Base-by-base conservation (phyloP, 2,113 vertebrate genomes). In the Brachyhypopomus occidentalis region DNA sequence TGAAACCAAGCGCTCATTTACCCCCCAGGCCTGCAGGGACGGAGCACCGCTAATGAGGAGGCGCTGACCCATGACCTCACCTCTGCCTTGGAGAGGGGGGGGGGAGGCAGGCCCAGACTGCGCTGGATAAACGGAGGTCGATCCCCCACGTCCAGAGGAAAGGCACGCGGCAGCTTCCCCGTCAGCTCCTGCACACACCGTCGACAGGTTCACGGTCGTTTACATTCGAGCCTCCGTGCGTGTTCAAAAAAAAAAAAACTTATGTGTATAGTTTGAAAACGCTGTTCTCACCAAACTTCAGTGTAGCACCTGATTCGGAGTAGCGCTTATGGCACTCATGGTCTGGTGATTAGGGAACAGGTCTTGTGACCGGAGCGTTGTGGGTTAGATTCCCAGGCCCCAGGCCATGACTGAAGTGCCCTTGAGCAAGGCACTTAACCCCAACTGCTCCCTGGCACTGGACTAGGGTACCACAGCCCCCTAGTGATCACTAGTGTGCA, bases 111-210 rank as follows among this genome's bases (percentile, higher is more conserved):
- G 45, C 89, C 91, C 80, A 75, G 78, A 80, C 94, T 91, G 83
- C 95, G 94, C 70, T 94, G 93, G 83, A 97, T 91, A 79, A 88
- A 45, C 20, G 95, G 96, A 62, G 93, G 92, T 82, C 91, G 94
- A 88, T 97, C 96, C 27, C 96, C 96, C 2, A 90, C 91, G 80
- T 96, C 94, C 83, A 96, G 79, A 0, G 96, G 96, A 84, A 95
- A 97, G 60, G 94, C 94, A 7, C 80, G 89, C 64, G 96, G 94
- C 79, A 97, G 85, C 62, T 94, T 94, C 81, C 96, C 96, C 34
- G 95, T 97, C 88, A 97, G 90, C 87, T 97, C 95, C 96, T 97
- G 88, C 41, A 72, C 52, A 83, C 55, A 84, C 1, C 52, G 20
- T 69, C 2, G 11, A 36, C 66, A 70, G 20, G 11, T 22, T n/a